These are phyloP conservation scores for Chaetops frenatus DNA, from an alignment of 2,113 vertebrate species.

Conservation along the genomic window DNA sequence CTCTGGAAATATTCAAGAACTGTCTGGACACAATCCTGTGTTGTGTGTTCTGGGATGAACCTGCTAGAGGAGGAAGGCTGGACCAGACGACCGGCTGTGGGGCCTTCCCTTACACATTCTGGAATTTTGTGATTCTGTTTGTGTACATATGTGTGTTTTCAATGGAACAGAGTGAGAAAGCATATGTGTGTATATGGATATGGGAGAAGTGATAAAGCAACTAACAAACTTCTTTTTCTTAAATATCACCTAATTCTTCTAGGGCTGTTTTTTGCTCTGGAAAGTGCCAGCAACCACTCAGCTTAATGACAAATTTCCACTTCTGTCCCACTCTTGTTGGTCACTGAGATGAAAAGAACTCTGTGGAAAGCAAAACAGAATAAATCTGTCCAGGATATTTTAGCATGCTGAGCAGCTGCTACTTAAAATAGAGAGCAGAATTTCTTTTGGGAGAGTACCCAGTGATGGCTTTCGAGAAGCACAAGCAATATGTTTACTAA, in stretches of 20 bases:
- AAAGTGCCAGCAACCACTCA: background rate
- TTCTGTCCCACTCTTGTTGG: background rate
- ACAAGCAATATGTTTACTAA: slow-evolving; percentile 45
- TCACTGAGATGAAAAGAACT: background rate
- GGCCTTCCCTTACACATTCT: background rate
- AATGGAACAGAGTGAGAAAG: background rate
- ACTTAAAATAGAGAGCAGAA: slow-evolving; percentile 31
- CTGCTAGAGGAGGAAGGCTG: background rate
- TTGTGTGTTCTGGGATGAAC: background rate
- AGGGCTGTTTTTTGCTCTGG: background rate
- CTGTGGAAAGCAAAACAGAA: background rate
- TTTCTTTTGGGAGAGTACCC: slow-evolving; percentile 1
- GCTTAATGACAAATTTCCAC: background rate
- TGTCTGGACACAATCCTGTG: background rate
- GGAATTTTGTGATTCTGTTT: background rate
- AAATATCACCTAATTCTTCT: background rate
- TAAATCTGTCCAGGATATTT: background rate
- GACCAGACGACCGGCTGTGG: background rate
- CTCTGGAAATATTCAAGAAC: background rate
- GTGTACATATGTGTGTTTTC: background rate
- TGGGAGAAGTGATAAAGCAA: background rate
- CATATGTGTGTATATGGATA: background rate
- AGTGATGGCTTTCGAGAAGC: background rate
- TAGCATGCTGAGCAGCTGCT: slow-evolving; percentile 32
- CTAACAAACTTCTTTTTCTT: background rate